Conservation (phyloP, 1,140 invertebrate species). For the Ridgeia piscesae region DNA sequence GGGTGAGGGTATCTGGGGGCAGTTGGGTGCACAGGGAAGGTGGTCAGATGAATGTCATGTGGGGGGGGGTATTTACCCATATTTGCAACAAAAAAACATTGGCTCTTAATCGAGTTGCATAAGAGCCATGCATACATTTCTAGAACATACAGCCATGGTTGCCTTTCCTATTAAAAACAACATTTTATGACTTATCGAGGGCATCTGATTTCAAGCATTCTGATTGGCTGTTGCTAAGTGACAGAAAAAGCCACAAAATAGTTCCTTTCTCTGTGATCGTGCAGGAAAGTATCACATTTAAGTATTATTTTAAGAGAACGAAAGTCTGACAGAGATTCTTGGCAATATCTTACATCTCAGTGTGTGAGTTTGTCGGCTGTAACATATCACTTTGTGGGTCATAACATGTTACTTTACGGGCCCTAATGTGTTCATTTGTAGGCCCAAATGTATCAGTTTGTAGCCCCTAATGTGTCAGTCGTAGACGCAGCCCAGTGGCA, state of each 20-base stretch:
- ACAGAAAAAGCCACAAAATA: not conserved
- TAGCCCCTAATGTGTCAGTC: not conserved
- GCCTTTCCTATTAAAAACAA: not conserved
- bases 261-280: not conserved
- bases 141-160: not conserved
- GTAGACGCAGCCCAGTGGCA: not conserved
- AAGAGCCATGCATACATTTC: not conserved
- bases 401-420: not conserved
- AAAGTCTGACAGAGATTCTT: not conserved
- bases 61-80: not conserved
- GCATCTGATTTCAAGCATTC: not conserved
- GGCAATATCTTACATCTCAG: not conserved
- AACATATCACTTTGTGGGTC: too few relatives aligned
- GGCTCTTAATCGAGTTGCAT: not conserved
- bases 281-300: not conserved
- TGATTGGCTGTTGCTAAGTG: not conserved
- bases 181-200: not conserved
- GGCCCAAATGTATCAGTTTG: not conserved
- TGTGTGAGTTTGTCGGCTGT: too few relatives aligned
- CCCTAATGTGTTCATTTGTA: not conserved
- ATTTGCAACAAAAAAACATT: not conserved
- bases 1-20: not conserved
- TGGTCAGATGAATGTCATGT: not conserved
- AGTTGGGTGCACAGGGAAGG: not conserved
- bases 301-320: not conserved